phyloP scores from a whole-genome alignment of 2,888 invertebrate species.

The Cyclophora punctaria region DNA sequence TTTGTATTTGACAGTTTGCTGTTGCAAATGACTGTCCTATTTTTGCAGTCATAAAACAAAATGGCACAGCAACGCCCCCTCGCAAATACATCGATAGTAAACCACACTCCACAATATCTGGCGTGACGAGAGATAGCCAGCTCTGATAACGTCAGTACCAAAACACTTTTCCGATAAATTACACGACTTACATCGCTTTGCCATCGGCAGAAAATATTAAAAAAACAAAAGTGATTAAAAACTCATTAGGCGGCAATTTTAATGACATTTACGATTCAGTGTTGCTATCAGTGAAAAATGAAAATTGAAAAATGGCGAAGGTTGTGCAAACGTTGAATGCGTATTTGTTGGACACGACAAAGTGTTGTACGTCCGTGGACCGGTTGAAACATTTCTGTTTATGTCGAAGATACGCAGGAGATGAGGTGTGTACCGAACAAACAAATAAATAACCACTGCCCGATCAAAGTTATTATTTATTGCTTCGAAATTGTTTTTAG shows the following conservation, averaged over 20 bases:
- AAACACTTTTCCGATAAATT: conserved; percentile 42
- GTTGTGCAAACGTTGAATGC: conserved; percentile 56
- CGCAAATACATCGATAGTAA: conserved; percentile 31
- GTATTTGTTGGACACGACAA: conserved; percentile 54
- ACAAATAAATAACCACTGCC: conserved; percentile 1
- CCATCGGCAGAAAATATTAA: conserved; percentile 2
- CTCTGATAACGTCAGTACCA: conserved; percentile 65
- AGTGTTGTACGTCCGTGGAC: conserved; percentile 57
- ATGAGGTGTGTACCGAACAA: conserved; percentile 39
- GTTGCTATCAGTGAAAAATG: conserved; percentile 26
- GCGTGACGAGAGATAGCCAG: conserved; percentile 68
- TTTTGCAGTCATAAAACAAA: conserved; percentile 2
- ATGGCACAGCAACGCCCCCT: conserved; percentile 22
- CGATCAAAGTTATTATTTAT: conserved; percentile 16
- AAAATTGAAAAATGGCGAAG: conserved; percentile 42
- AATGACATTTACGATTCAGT: conserved; percentile 16
- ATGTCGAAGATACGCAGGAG: conserved; percentile 51
- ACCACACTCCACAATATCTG: conserved; percentile 63
- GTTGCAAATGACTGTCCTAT: no score
- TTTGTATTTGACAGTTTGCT: no score
- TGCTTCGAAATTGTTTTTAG: conserved; percentile 11
- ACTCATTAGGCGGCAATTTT: conserved; percentile 2
- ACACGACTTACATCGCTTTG: conserved; percentile 32
- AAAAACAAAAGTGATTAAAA: conserved; percentile 16
- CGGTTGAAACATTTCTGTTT: conserved; percentile 62